A percentile compares a stretch with the other conserved stretches of the same genome.
Evolutionary conservation across 2,888 invertebrate species (phyloP).

Genomic region (Hedychridium roseum): DNA sequence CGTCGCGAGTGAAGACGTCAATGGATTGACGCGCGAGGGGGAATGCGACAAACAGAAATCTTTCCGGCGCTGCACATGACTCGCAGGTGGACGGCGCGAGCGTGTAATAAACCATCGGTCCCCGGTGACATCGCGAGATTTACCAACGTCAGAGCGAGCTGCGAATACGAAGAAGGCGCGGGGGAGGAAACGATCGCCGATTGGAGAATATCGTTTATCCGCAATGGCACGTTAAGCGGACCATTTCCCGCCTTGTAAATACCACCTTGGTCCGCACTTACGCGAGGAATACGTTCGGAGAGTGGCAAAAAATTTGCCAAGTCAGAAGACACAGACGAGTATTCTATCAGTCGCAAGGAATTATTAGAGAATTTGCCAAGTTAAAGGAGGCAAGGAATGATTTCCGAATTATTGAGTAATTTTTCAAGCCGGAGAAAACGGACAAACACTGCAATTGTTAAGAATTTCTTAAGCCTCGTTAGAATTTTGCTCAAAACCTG

Average conservation of each 20-base stretch:
- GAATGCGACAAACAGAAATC: no score
- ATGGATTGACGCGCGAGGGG: neutral
- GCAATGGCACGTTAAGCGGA: conserved; percentile 3
- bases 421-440: no score
- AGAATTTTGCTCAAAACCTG: no score
- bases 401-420: no score
- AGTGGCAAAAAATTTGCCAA: no score
- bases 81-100: neutral
- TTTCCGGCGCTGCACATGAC: neutral
- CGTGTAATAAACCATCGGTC: conserved; percentile 2
- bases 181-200: conserved; percentile 1
- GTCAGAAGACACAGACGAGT: no score
- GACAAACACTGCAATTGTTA: no score
- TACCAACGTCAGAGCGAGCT: neutral
- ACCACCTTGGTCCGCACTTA: neutral
- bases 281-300: no score
- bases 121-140: neutral
- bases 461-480: no score
- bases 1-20: neutral
- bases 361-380: no score
- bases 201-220: conserved; percentile 7
- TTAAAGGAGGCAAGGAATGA: no score
- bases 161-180: neutral
- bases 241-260: neutral
- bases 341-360: no score